phyloP scores from a whole-genome alignment of 2,888 invertebrate genomes.

The Zhuqinia jingwanae region DNA sequence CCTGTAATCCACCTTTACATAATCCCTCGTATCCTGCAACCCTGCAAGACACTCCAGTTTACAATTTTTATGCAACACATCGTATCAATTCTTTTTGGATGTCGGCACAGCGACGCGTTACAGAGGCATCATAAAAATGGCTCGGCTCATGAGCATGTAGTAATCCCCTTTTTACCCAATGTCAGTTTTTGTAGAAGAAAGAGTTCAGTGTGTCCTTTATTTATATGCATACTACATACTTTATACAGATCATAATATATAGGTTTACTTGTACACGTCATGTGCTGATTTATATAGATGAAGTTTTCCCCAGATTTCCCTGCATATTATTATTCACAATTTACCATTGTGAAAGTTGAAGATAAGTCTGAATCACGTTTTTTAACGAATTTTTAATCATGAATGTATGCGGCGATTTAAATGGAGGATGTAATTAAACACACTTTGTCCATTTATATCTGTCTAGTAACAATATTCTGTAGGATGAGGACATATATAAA shows the following conservation, averaged over 20 bases:
- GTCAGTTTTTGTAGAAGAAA: not conserved
- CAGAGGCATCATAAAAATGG: constrained; percentile 22
- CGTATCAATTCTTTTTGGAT: not conserved
- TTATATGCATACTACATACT: not conserved
- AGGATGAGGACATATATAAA: not conserved
- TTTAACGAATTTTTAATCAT: constrained; percentile 66
- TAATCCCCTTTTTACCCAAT: not conserved
- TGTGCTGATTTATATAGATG: not conserved
- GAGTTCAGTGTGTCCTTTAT: not conserved
- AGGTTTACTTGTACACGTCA: not conserved
- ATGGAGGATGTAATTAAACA: not conserved
- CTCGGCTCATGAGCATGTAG: not conserved
- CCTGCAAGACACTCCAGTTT: not conserved
- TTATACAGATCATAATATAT: not conserved
- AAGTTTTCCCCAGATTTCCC: constrained; percentile 7
- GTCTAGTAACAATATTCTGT: not conserved
- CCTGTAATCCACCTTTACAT: not conserved
- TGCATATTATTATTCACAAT: constrained; percentile 50
- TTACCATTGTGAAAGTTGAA: constrained; percentile 46
- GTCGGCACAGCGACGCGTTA: not conserved
- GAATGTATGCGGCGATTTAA: constrained; percentile 23
- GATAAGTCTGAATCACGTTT: constrained; percentile 69
- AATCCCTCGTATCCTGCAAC: not conserved
- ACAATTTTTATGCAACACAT: not conserved
- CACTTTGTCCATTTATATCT: not conserved